Conservation (phyloP, 2,113 vertebrate genomes). For the Sander lucioperca region DNA sequence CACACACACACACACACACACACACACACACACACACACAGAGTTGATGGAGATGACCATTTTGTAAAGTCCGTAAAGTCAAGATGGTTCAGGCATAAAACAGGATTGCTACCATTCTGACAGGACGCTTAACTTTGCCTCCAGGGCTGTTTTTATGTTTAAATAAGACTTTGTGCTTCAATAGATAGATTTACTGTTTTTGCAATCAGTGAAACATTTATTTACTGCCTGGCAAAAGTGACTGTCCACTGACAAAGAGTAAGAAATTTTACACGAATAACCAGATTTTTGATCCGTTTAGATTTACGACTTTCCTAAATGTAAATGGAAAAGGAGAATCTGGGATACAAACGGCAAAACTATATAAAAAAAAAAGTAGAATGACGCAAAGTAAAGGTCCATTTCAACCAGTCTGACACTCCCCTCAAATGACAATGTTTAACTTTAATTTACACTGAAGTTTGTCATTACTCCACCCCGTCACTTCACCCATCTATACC, state of each 20-base stretch:
- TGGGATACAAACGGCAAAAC: constrained; percentile 25
- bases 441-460: constrained; percentile 57
- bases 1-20: constrained; percentile 17
- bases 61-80: not conserved
- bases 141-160: constrained; percentile 19
- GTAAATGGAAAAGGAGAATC: constrained; percentile 10
- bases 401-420: constrained; percentile 59
- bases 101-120: not conserved
- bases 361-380: constrained; percentile 16
- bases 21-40: constrained; percentile 11
- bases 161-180: not conserved
- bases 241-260: not conserved
- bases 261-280: constrained; percentile 14
- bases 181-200: constrained; percentile 32
- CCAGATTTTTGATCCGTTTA: constrained; percentile 8
- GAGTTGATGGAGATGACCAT: constrained; percentile 7
- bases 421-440: constrained; percentile 76
- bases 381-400: constrained; percentile 46
- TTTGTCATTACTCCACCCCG: constrained; percentile 72
- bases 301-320: constrained; percentile 20
- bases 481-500: constrained; percentile 58
- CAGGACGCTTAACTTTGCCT: constrained; percentile 26
- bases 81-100: constrained; percentile 18
- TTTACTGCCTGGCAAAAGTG: constrained; percentile 29
- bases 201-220: constrained; percentile 33